Conservation (phyloP, 2,888 invertebrate species). For the Parochlus steinenii region DNA sequence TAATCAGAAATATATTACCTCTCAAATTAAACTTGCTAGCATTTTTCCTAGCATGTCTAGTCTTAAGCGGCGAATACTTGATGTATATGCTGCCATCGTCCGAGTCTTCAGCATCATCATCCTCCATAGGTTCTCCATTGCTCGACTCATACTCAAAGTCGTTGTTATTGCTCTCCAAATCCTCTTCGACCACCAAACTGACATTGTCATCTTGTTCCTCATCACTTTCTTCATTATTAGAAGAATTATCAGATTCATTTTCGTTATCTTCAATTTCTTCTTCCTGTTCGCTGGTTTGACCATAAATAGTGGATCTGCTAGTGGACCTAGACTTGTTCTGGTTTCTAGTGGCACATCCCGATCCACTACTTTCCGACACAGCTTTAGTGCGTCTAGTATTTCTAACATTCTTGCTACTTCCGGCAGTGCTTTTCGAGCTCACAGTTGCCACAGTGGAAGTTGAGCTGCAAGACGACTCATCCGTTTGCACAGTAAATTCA, state of each 20-base stretch:
- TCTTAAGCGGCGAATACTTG: slow-evolving; percentile 15
- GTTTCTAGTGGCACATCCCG: not conserved
- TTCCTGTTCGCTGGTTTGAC: not conserved
- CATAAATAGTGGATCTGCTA: slow-evolving; percentile 4
- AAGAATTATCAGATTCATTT: not conserved
- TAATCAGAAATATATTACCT: too few species aligned
- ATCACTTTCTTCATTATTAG: not conserved
- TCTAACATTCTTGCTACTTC: not conserved
- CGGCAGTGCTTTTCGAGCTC: slow-evolving; percentile 3
- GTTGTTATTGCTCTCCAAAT: not conserved
- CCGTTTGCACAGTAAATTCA: slow-evolving; percentile 3
- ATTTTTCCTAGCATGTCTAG: slow-evolving; percentile 10
- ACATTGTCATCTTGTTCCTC: not conserved
- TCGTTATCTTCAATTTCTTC: slow-evolving; percentile 6
- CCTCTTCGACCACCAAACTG: not conserved
- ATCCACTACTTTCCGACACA: not conserved
- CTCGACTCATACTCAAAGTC: not conserved
- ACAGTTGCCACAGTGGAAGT: not conserved
- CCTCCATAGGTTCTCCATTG: not conserved
- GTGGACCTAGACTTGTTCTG: slow-evolving; percentile 6
- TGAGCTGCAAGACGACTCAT: slow-evolving; percentile 1
- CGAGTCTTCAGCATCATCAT: slow-evolving; percentile 14
- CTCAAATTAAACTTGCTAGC: slow-evolving; percentile 1
- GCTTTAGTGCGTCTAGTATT: not conserved
- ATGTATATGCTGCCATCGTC: slow-evolving; percentile 14